phyloP scores from a whole-genome alignment of 2,113 vertebrate genomes.

The Electrona antarctica region DNA sequence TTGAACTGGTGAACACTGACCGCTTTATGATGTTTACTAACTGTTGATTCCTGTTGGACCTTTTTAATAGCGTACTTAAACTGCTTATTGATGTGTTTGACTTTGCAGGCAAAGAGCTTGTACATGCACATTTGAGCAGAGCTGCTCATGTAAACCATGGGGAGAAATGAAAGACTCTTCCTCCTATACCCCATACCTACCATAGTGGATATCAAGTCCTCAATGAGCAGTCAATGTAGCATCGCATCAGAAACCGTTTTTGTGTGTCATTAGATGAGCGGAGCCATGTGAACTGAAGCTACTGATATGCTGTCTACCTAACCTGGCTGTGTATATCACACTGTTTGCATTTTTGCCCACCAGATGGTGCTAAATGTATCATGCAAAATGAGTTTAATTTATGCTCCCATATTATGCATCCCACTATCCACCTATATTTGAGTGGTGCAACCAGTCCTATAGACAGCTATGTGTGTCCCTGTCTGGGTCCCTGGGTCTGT shows the following conservation, averaged over 20 bases:
- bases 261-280: background rate
- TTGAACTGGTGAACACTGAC: background rate
- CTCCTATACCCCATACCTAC: conserved; percentile 1
- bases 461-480: too few species aligned
- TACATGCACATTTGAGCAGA: conserved; percentile 40
- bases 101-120: conserved; percentile 49
- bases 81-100: conserved; percentile 13
- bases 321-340: too few species aligned
- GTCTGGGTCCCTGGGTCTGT: too few species aligned
- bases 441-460: too few species aligned
- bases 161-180: conserved; percentile 27
- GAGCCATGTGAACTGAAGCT: too few species aligned
- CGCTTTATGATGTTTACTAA: background rate
- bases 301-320: too few species aligned
- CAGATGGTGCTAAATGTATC: too few species aligned
- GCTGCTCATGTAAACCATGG: background rate
- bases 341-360: too few species aligned
- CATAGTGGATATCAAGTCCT: conserved; percentile 54
- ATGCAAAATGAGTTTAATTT: too few species aligned
- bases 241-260: background rate
- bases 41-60: background rate
- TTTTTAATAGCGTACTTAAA: background rate
- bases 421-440: too few species aligned
- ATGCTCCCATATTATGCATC: too few species aligned
- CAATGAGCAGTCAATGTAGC: conserved; percentile 25